Percentiles rank a stretch among this genome's conserved stretches.
These are phyloP conservation scores for Caenorhabditis sinica DNA, from an alignment of 2,888 invertebrate species.

Conservation along the genomic window DNA sequence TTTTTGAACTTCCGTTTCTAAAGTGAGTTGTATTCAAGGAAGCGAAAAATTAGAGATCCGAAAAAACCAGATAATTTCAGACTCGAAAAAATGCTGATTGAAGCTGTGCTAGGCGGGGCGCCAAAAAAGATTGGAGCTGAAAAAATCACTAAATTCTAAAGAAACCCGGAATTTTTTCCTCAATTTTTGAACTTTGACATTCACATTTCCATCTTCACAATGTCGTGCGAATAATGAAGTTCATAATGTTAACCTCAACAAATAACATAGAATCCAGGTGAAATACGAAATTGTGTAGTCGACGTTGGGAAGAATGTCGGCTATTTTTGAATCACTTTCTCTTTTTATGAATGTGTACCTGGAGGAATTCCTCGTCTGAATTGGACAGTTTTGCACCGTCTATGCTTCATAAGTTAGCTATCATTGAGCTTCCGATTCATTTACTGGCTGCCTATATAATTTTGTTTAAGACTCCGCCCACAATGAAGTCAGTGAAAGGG, in stretches of 20 bases:
- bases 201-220: too few species aligned
- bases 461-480: conserved; percentile 14
- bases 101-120: not conserved
- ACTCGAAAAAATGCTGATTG: conserved; percentile 53
- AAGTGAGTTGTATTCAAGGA: conserved; percentile 1
- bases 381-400: conserved; percentile 6
- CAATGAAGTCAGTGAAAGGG: conserved; percentile 12
- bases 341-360: not conserved
- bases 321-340: too few species aligned
- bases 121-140: too few species aligned
- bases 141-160: not conserved
- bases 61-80: conserved; percentile 14
- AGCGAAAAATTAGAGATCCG: not conserved
- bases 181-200: too few species aligned
- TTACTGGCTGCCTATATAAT: conserved; percentile 1
- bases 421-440: conserved; percentile 1
- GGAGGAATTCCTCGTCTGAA: conserved; percentile 7
- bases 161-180: not conserved
- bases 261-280: too few species aligned
- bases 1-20: conserved; percentile 7
- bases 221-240: too few species aligned
- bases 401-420: conserved; percentile 1
- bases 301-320: too few species aligned
- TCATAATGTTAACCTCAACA: too few species aligned
- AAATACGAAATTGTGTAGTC: too few species aligned